Base-by-base conservation (phyloP, 1,140 invertebrate genomes). In the Scaptomyza hsui region DNA sequence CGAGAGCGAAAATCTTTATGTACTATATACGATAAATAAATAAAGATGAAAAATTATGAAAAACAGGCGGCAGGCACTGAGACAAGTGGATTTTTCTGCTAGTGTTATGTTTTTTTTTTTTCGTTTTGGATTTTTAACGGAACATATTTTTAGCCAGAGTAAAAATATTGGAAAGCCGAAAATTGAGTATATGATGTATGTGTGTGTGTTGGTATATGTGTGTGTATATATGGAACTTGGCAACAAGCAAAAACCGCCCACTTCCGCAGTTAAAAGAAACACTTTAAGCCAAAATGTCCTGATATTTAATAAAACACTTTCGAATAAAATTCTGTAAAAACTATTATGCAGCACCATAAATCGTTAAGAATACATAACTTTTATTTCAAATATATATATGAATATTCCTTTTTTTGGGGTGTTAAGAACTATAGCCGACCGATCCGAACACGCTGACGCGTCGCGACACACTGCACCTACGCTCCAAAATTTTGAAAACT, bases 381-480 rank as follows among this genome's bases (percentile, higher is more conserved):
- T 48, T 52, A 39, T 47, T n/a, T 39, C 32, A 1, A 37, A 37
- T 37, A 37, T n/a, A 37, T 37, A 37, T 39, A 32, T 57, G 7
- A 13, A 15, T 37, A 19, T 57, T 69, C 26, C 49, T 41, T 60
- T 32, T 60, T 42, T 37, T 60, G 41, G 53, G 13, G 48, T 29
- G 41, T 55, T 44, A 16, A 44, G 51, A 65, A 42, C 52, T 72
- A 55, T 37, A 69, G 71, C 49, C 67, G 57, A 61, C 70, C 53
- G 77, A 88, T 81, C 82, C 71, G 82, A 67, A 88, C 86, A 85
- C 72, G 78, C 74, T 81, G 88, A 90, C 89, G 89, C 89, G 71
- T 57, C 79, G 79, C 85, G 81, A 89, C 86, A 88, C 76, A 90
- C 89, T 90, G 89, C 89, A 90, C 89, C 89, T 89, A 90, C 89